phyloP scores from a whole-genome alignment of 2,888 invertebrate species.

The Poecilus cupreus region DNA sequence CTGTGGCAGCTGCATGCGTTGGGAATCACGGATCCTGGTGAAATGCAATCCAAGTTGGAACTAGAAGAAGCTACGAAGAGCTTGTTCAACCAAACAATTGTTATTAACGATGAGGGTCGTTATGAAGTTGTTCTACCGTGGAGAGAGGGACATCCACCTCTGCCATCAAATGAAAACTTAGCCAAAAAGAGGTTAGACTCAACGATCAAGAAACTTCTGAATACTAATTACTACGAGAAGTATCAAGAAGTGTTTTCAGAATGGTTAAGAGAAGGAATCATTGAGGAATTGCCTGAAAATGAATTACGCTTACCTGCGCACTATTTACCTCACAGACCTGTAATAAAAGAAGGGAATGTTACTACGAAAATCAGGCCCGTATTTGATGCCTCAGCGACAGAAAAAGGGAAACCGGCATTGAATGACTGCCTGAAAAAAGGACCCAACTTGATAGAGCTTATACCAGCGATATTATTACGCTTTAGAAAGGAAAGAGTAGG shows the following conservation, averaged over 20 bases:
- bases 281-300: constrained; percentile 34
- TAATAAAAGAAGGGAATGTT: constrained; percentile 62
- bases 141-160: neutral
- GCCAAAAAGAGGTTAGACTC: neutral
- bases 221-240: constrained; percentile 60
- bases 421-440: neutral
- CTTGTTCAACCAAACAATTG: too few relatives aligned
- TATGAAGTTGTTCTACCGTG: neutral
- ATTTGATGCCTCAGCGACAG: constrained; percentile 64
- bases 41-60: neutral
- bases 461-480: constrained; percentile 59
- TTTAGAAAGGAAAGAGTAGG: constrained; percentile 60
- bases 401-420: constrained; percentile 49
- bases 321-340: constrained; percentile 64
- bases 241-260: constrained; percentile 62
- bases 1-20: neutral
- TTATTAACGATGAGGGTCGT: too few relatives aligned
- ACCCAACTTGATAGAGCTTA: neutral
- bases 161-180: neutral
- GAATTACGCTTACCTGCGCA: constrained; percentile 28
- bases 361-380: constrained; percentile 66
- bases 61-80: too few relatives aligned
- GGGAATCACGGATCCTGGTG: neutral
- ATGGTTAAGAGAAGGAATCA: constrained; percentile 62
- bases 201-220: neutral